Evolutionary conservation across 2,888 invertebrate genomes (phyloP).

Genomic region (Ellobium chinense): DNA sequence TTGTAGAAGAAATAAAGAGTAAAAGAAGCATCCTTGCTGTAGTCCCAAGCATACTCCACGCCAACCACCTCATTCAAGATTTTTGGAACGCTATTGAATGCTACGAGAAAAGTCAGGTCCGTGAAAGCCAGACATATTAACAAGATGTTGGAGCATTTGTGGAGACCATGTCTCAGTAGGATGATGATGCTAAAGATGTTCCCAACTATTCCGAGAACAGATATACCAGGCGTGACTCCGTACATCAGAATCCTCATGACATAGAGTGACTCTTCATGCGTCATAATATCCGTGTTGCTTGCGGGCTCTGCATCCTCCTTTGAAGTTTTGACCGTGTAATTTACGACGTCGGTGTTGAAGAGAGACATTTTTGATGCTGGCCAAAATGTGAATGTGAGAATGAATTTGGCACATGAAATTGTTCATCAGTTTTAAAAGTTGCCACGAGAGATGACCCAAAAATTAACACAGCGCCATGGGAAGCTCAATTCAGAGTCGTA

Average conservation of each 20-base stretch:
- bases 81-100: constrained; percentile 1
- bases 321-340: too few relatives aligned
- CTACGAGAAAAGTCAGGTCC: neutral
- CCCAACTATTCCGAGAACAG: neutral
- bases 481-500: too few relatives aligned
- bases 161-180: neutral
- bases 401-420: too few relatives aligned
- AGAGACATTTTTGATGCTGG: too few relatives aligned
- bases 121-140: neutral
- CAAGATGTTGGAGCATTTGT: constrained; percentile 18
- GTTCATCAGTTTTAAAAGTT: too few relatives aligned
- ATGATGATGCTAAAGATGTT: constrained; percentile 15
- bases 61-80: neutral
- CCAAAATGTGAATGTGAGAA: too few relatives aligned
- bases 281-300: too few relatives aligned
- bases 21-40: neutral
- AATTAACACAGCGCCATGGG: too few relatives aligned
- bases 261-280: neutral
- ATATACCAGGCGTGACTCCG: neutral
- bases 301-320: too few relatives aligned
- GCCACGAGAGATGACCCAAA: too few relatives aligned
- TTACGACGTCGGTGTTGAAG: too few relatives aligned
- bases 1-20: neutral
- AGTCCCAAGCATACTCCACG: neutral
- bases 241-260: constrained; percentile 7